Base-by-base conservation (phyloP, 23 tunicate species). In the Trididemnum miniatum region DNA sequence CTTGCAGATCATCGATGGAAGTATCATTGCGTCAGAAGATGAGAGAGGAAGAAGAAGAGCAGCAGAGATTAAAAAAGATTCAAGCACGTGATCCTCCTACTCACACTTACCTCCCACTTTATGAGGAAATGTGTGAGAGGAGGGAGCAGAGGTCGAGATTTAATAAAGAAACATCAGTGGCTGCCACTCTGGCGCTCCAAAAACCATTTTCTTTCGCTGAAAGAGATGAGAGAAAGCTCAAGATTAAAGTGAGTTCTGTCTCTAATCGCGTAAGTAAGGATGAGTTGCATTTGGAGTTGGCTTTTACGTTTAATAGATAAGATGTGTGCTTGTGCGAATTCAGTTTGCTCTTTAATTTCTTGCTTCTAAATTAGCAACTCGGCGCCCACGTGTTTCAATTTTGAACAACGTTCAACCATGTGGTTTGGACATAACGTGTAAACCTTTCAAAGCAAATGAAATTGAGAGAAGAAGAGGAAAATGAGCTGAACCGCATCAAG, bases 181-280 rank as follows among this genome's bases (percentile, higher is more conserved):
- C 82, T 12, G 69, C 88, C n/a, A 35, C 72, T 26, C 34, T 88
- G 89, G 91, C 97, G 5, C 1, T 91, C 66, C 85, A 88, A 50
- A 76, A 82, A 59, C 97, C 97, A 15, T 91, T 91, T 38, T 75
- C 97, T 1, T 91, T 91, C 50, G 87, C 72, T n/a, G 87, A 86
- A 57, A 34, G 97, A 59, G 97, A 91, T 33, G 78, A 60, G 30
- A 39, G 3, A 20, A 85, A 71, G 36, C 7, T 33, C 50, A 44
- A 40, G 30, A 60, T 54, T 20, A 90, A 89, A 65, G 95, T 89
- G 35, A 49, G 57, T 12, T n/a, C n/a, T n/a, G n/a, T n/a, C n/a
- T n/a, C n/a, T n/a, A n/a, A n/a, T n/a, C n/a, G n/a, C n/a, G n/a
- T n/a, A n/a, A n/a, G n/a, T n/a, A n/a, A n/a, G n/a, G n/a, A n/a